Evolutionary conservation across 2,888 invertebrate species (phyloP).

Genomic region (Emmelina monodactyla): DNA sequence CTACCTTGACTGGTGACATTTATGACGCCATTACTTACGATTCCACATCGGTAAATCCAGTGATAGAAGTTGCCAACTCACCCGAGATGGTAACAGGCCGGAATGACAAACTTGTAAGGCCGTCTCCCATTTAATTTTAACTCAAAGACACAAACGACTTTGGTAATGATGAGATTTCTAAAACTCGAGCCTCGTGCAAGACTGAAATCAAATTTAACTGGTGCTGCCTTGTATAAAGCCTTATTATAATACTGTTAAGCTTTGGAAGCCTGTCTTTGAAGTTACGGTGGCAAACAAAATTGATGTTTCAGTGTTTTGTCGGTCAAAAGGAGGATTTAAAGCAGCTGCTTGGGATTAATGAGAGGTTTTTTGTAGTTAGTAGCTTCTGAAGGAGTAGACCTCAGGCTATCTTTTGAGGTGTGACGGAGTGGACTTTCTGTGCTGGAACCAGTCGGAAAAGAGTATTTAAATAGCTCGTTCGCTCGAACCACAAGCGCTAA

Average conservation of each 20-base stretch:
- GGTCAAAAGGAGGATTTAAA: slow-evolving; percentile 1
- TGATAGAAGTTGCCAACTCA: no score
- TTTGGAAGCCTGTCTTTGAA: not conserved
- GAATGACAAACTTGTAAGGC: not conserved
- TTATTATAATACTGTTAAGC: slow-evolving; percentile 1
- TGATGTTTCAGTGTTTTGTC: not conserved
- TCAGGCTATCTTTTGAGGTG: no score
- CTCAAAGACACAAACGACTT: slow-evolving; percentile 1
- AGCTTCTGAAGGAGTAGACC: no score
- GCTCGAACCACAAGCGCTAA: no score
- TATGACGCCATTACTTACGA: no score
- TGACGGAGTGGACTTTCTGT: no score
- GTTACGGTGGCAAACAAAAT: slow-evolving; percentile 1
- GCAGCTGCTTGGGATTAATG: slow-evolving; percentile 1
- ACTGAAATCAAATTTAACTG: slow-evolving; percentile 1
- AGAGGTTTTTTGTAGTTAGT: no score
- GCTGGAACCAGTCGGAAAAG: no score
- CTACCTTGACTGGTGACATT: no score
- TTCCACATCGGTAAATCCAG: no score
- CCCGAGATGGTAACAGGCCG: not conserved
- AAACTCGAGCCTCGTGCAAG: not conserved
- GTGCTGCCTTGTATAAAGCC: not conserved
- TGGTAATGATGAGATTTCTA: slow-evolving; percentile 1
- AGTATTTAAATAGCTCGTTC: no score
- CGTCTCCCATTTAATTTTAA: not conserved